phyloP scores from a whole-genome alignment of 2,888 invertebrate species.

The Xestoiulus laeticollis region DNA sequence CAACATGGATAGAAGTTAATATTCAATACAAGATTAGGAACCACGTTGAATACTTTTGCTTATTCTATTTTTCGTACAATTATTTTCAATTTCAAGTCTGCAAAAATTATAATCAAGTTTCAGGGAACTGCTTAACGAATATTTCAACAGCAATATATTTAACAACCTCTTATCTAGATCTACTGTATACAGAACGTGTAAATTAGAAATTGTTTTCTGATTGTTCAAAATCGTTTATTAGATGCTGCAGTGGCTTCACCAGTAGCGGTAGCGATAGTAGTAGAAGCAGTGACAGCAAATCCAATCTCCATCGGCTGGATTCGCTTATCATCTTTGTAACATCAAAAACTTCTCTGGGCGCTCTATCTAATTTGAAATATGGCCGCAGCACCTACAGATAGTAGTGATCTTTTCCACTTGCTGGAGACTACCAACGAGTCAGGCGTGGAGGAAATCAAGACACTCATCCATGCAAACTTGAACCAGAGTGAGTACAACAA shows the following conservation, averaged over 20 bases:
- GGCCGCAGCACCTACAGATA: constrained; percentile 61
- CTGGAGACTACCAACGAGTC: constrained; percentile 75
- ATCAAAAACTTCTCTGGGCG: neutral
- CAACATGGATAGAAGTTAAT: too few species aligned
- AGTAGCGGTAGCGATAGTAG: neutral
- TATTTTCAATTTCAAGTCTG: too few species aligned
- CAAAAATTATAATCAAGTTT: too few species aligned
- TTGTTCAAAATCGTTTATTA: neutral
- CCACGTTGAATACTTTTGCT: too few species aligned
- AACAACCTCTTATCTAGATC: too few species aligned
- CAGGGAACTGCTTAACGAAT: too few species aligned
- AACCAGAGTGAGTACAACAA: constrained; percentile 71
- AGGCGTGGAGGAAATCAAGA: constrained; percentile 74
- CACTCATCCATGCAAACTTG: constrained; percentile 76
- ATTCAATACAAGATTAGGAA: too few species aligned
- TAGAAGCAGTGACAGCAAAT: neutral
- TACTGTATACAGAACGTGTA: too few species aligned
- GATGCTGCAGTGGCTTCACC: neutral
- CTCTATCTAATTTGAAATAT: neutral
- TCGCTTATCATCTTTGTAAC: neutral
- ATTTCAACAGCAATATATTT: too few species aligned
- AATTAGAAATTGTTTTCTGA: too few species aligned
- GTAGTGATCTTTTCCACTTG: constrained; percentile 71
- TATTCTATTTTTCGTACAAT: too few species aligned
- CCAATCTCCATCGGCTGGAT: neutral